A percentile compares a stretch with the other conserved stretches of the same genome.
phyloP scores from a whole-genome alignment of 2,888 invertebrate species.

The Lasioglossum morio region DNA sequence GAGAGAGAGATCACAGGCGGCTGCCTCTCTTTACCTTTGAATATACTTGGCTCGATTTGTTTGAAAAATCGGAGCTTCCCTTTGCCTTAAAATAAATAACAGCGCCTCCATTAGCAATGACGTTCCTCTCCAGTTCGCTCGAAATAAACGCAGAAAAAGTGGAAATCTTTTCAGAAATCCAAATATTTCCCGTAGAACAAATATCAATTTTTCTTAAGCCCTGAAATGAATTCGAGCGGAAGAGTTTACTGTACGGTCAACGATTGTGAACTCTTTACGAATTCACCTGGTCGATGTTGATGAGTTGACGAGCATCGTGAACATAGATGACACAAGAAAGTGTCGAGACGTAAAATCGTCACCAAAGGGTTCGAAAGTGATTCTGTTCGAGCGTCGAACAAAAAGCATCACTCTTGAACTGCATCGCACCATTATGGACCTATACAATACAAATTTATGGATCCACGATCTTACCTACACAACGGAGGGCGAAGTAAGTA shows the following conservation, averaged over 20 bases:
- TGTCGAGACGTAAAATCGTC: neutral
- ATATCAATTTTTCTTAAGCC: neutral
- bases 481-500: conserved; percentile 38
- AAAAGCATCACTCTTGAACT: conserved; percentile 26
- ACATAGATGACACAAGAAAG: neutral
- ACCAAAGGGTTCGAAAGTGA: neutral
- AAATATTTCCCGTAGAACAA: neutral
- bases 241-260: neutral
- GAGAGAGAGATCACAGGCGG: conserved; percentile 18
- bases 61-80: neutral
- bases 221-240: neutral
- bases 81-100: conserved; percentile 9
- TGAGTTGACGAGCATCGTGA: neutral
- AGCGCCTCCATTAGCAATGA: neutral
- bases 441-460: conserved; percentile 28
- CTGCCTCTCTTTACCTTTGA: conserved; percentile 22
- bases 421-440: conserved; percentile 14
- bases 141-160: neutral
- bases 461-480: conserved; percentile 12
- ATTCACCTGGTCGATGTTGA: neutral
- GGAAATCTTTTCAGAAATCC: neutral
- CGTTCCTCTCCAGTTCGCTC: neutral
- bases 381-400: neutral
- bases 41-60: neutral
- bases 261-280: neutral